Evolutionary conservation across 2,888 invertebrate genomes (phyloP).

Genomic region (Spisula solida): DNA sequence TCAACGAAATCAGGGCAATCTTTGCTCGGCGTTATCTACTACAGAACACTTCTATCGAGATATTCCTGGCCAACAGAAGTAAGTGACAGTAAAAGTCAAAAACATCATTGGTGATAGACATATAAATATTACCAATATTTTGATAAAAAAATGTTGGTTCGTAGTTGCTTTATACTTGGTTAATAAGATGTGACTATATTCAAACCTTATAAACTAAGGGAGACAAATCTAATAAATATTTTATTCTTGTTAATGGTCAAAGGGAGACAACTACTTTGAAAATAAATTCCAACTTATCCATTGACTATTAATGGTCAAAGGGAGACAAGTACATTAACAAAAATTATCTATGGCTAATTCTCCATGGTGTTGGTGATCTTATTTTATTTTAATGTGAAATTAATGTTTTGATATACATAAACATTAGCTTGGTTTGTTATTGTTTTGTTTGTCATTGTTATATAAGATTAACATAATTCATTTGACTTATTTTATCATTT

Average conservation of each 20-base stretch:
- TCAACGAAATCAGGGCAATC: conserved; percentile 99
- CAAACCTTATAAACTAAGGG: not conserved
- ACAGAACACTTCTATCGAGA: conserved; percentile 98
- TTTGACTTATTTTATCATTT: not conserved
- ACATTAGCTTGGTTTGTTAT: not conserved
- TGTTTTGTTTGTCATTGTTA: not conserved
- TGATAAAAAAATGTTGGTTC: no score
- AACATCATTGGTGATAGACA: no score
- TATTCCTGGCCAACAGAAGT: conserved; percentile 99
- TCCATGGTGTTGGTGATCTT: not conserved
- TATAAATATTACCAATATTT: not conserved
- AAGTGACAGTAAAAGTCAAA: no score
- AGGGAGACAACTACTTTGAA: conserved; percentile 13
- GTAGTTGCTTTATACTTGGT: not conserved
- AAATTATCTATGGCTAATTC: not conserved
- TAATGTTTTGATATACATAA: not conserved
- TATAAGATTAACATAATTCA: no score
- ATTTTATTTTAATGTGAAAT: not conserved
- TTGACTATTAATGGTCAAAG: no score
- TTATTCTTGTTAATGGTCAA: not conserved
- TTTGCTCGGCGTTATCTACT: conserved; percentile 98
- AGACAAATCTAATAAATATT: not conserved
- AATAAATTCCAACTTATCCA: no score
- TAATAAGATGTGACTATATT: not conserved
- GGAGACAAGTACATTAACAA: not conserved